Evolutionary conservation across 2,888 invertebrate species (phyloP).

Genomic region (Stramonita haemastoma): DNA sequence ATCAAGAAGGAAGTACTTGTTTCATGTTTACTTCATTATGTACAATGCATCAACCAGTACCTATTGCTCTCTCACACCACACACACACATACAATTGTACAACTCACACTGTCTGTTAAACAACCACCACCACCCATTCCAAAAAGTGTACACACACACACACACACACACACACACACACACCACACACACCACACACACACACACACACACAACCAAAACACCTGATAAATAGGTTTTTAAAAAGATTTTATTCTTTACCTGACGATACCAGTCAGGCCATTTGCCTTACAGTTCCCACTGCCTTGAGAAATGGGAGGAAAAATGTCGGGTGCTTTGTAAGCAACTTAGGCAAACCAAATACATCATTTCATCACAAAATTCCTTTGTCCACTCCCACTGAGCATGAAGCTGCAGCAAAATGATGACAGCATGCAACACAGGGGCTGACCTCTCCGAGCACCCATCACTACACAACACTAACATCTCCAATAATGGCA

Average conservation of each 20-base stretch:
- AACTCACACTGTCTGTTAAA: too few species aligned
- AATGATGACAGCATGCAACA: not conserved
- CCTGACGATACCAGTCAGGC: slow-evolving; percentile 8
- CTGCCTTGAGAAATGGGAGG: not conserved
- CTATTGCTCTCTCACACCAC: too few species aligned
- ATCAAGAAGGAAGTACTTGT: too few species aligned
- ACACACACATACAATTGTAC: too few species aligned
- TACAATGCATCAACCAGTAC: too few species aligned
- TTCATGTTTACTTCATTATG: too few species aligned
- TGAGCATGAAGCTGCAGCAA: not conserved
- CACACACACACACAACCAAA: too few species aligned
- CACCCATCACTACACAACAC: not conserved
- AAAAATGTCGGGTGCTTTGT: not conserved
- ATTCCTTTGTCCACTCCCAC: not conserved
- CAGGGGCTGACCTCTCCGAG: not conserved
- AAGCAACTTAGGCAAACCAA: slow-evolving; percentile 21
- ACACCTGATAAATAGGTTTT: too few species aligned
- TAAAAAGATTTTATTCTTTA: not conserved
- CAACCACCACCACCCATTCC: too few species aligned
- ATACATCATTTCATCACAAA: slow-evolving; percentile 2
- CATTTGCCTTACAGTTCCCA: slow-evolving; percentile 3
- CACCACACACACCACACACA: too few species aligned
- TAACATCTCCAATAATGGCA: not conserved
- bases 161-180: too few species aligned
- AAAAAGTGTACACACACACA: too few species aligned